Conservation (phyloP, 2,113 vertebrate genomes). For the Holacanthus passer region DNA sequence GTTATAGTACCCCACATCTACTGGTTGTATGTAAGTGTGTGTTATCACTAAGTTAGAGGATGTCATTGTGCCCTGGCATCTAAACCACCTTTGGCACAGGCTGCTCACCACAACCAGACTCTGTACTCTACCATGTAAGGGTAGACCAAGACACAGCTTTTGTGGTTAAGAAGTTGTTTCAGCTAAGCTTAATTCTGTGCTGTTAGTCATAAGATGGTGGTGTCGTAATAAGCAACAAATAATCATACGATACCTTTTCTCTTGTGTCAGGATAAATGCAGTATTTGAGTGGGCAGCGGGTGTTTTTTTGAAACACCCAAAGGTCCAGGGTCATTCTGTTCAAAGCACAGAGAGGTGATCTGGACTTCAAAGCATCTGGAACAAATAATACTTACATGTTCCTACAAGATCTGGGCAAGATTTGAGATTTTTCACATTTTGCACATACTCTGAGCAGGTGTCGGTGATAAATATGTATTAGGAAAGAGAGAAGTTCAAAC, state of each 20-base stretch:
- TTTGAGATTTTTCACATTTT: constrained; percentile 60
- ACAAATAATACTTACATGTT: constrained; percentile 16
- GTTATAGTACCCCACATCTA: neutral
- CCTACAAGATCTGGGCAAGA: constrained; percentile 35
- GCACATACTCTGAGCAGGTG: constrained; percentile 46
- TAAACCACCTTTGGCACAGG: constrained; percentile 54
- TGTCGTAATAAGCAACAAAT: neutral
- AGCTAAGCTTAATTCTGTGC: neutral
- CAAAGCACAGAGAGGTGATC: constrained; percentile 4
- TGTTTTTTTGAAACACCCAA: neutral
- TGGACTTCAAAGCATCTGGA: constrained; percentile 52
- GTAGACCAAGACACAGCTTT: constrained; percentile 4
- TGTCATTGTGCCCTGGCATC: constrained; percentile 38
- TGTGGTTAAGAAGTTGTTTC: constrained; percentile 17
- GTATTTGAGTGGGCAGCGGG: neutral
- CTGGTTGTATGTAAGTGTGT: constrained; percentile 10
- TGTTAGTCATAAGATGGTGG: neutral
- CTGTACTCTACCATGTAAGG: constrained; percentile 23
- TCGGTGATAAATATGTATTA: constrained; percentile 27
- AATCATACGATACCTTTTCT: neutral
- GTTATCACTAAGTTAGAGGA: constrained; percentile 34
- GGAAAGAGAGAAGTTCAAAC: neutral
- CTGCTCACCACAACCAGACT: constrained; percentile 32
- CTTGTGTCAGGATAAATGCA: constrained; percentile 1
- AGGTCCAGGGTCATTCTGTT: neutral